Evolutionary conservation across 2,888 invertebrate species (phyloP).

Genomic region (Euplagia quadripunctaria): DNA sequence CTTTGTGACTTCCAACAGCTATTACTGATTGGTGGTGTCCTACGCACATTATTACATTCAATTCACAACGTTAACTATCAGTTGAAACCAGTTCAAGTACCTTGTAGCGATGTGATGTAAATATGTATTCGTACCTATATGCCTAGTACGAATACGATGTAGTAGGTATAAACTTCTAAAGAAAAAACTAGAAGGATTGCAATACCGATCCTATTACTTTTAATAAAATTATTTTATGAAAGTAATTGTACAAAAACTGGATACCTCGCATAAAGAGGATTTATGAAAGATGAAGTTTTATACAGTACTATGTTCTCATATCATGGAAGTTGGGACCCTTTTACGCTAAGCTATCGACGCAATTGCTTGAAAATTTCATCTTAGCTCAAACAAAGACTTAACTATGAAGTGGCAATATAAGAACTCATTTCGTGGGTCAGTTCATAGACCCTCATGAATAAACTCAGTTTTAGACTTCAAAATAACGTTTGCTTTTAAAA

Average conservation of each 20-base stretch:
- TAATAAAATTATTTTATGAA: conserved; percentile 6
- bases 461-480: conserved; percentile 15
- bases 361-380: conserved; percentile 64
- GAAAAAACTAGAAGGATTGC: not conserved
- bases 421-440: conserved; percentile 18
- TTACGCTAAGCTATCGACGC: conserved; percentile 54
- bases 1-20: conserved; percentile 43
- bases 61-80: conserved; percentile 60
- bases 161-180: not conserved
- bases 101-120: conserved; percentile 42
- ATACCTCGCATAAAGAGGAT: conserved; percentile 36
- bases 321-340: conserved; percentile 49
- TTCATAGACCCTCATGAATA: conserved; percentile 22
- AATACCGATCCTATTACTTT: not conserved
- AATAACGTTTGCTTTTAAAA: conserved; percentile 18
- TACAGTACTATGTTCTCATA: conserved; percentile 53
- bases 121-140: conserved; percentile 41
- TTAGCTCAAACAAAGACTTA: conserved; percentile 49
- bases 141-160: not conserved
- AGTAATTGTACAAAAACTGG: conserved; percentile 19
- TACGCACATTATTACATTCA: conserved; percentile 71
- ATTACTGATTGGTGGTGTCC: conserved; percentile 58
- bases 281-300: conserved; percentile 55
- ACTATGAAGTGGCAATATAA: conserved; percentile 18
- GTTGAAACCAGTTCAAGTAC: conserved; percentile 52